phyloP scores from a whole-genome alignment of 1,140 invertebrate species.

The Drosophila teissieri region DNA sequence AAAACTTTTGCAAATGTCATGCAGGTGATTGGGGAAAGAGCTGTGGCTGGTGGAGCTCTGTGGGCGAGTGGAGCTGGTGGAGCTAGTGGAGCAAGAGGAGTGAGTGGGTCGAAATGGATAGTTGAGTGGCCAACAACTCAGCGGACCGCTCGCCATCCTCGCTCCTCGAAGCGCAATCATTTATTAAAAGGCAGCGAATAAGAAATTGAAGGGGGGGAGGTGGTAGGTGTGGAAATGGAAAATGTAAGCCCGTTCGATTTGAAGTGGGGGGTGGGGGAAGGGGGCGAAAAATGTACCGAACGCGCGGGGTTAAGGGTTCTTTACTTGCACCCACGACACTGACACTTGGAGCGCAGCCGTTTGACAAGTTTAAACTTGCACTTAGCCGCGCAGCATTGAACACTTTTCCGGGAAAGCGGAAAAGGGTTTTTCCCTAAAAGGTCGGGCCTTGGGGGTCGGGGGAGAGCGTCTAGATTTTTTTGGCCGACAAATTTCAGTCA shows the following conservation, averaged over 20 bases:
- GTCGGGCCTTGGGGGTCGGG: no score
- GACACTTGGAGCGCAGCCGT: constrained; percentile 20
- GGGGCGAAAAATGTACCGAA: background rate
- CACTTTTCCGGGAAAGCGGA: constrained; percentile 1
- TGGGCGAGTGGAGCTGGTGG: background rate
- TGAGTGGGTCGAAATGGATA: background rate
- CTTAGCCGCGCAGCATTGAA: constrained; percentile 16
- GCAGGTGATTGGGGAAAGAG: constrained; percentile 29
- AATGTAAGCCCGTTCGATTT: background rate
- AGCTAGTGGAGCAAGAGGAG: background rate
- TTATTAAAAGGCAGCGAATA: constrained; percentile 25
- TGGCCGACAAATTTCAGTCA: constrained; percentile 32
- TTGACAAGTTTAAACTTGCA: constrained; percentile 51
- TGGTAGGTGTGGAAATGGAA: constrained; percentile 3
- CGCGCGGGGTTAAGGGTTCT: background rate
- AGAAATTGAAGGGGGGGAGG: constrained; percentile 8
- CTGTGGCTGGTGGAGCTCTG: background rate
- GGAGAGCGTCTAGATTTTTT: background rate
- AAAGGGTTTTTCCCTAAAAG: constrained; percentile 9
- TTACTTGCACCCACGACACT: background rate
- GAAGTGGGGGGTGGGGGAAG: background rate
- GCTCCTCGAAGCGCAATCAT: constrained; percentile 15
- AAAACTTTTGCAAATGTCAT: constrained; percentile 66
- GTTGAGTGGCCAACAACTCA: constrained; percentile 23
- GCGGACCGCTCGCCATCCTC: background rate